A percentile compares a stretch with the other conserved stretches of the same genome.
Evolutionary conservation across 2,797 vertebrate genomes (phyloP).

Genomic region (Dromococcyx pavoninus): DNA sequence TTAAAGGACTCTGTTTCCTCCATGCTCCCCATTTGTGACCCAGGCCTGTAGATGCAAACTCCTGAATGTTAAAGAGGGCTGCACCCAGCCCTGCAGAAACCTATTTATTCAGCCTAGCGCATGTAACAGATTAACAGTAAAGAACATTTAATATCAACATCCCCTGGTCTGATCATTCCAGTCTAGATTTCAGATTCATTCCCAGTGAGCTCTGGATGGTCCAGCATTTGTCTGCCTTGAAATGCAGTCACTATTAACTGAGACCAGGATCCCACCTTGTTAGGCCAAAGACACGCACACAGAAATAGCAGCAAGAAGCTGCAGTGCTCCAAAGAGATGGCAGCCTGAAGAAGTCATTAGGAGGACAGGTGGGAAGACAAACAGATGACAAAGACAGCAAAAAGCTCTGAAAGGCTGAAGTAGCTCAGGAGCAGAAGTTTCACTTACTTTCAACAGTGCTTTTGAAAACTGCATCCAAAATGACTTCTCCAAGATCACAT

Average conservation of each 20-base stretch:
- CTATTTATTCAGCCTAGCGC: background rate
- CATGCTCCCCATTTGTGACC: fast-evolving
- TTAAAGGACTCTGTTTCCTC: background rate
- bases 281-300: background rate
- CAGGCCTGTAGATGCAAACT: background rate
- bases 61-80: background rate
- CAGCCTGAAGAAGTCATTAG: background rate
- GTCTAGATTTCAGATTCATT: background rate
- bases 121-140: background rate
- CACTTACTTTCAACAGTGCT: background rate
- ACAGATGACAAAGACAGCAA: background rate
- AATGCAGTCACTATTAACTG: background rate
- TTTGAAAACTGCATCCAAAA: background rate
- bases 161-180: background rate
- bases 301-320: background rate
- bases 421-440: background rate
- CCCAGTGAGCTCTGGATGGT: background rate
- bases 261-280: fast-evolving
- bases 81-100: background rate
- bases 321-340: background rate
- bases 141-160: background rate
- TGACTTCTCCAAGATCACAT: background rate
- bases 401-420: background rate
- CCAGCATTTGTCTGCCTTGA: fast-evolving
- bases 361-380: background rate